A percentile compares a stretch with the other conserved stretches of the same genome.
These are phyloP conservation scores for Parnassius smintheus DNA, from an alignment of 2,888 invertebrate species.

Conservation along the genomic window DNA sequence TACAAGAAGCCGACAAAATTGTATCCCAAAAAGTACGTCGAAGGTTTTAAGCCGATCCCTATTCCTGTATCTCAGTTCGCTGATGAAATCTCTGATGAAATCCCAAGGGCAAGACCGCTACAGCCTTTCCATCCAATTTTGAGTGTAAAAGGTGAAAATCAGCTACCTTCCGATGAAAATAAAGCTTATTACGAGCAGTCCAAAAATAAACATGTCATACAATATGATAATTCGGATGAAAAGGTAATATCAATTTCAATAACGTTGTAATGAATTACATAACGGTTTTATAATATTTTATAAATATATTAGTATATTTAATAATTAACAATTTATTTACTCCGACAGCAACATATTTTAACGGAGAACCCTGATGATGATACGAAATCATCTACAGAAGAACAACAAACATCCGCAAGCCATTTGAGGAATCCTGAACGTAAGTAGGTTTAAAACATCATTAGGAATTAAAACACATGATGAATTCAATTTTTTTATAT, in stretches of 20 bases:
- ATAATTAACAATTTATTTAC: background rate
- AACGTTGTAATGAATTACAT: background rate
- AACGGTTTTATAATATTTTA: background rate
- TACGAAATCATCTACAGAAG: constrained; percentile 39
- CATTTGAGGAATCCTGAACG: constrained; percentile 62
- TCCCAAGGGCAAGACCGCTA: constrained; percentile 69
- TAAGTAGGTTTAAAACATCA: constrained; percentile 41
- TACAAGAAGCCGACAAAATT: constrained; percentile 73
- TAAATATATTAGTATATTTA: background rate
- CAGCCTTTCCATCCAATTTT: constrained; percentile 60
- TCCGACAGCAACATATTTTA: constrained; percentile 3
- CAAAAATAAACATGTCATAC: constrained; percentile 73
- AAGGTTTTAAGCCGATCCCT: constrained; percentile 69
- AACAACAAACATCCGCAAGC: constrained; percentile 67
- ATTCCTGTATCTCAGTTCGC: constrained; percentile 63
- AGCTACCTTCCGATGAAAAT: constrained; percentile 55
- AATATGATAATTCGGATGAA: constrained; percentile 47
- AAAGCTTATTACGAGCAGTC: constrained; percentile 70
- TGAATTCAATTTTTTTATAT: no score
- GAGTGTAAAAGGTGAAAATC: constrained; percentile 50
- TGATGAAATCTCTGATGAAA: constrained; percentile 49
- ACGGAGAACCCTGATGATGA: constrained; percentile 30
- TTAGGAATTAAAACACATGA: no score
- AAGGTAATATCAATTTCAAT: constrained; percentile 17
- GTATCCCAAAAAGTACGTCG: constrained; percentile 82